Base-by-base conservation (phyloP, 2,797 vertebrate genomes). In the Pitangus sulphuratus region DNA sequence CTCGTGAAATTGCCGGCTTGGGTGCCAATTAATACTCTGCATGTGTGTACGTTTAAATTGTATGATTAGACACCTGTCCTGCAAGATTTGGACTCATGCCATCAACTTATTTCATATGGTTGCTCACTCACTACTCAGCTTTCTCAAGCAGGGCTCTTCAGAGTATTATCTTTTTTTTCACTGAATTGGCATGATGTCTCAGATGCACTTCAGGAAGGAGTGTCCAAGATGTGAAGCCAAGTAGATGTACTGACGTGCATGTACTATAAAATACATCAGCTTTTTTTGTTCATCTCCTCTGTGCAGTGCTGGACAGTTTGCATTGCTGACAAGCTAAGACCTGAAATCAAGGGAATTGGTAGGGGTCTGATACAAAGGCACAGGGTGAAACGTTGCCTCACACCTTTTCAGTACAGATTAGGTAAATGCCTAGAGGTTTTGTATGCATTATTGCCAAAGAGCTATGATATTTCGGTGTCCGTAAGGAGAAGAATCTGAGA, bases 1-100 rank as follows among this genome's bases (percentile, higher is more conserved):
- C 97, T 98, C 96, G 97, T 97, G 97, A 87, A 95, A 92, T n/a
- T 92, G 86, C 83, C 17, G 7, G 65, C 80, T 91, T 94, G 93
- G 91, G 87, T 95, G 92, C 90, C 91, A 96, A 70, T 95, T 95
- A 96, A 80, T 94, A 75, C 94, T 90, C 89, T 77, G n/a, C 79
- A 7, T 94, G 89, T 84, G 69, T 39, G 50, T 93, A 62, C 62
- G 51, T 95, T 94, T 90, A 91, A 95, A 93, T 40, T 65, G 79
- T 91, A 61, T 80, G 94, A 89, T 96, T 86, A 93, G 93, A 95
- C 94, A 97, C 93, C 92, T 95, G 95, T 93, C 89, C 95, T 83
- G 44, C n/a, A 75, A 75, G 78, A 84, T 47, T 26, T 97, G 94
- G 94, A 92, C 66, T 75, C 2, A 6, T 69, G 91, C 90, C 95